These are phyloP conservation scores for Probosciger aterrimus DNA, from an alignment of 2,113 vertebrate genomes.

Conservation along the genomic window DNA sequence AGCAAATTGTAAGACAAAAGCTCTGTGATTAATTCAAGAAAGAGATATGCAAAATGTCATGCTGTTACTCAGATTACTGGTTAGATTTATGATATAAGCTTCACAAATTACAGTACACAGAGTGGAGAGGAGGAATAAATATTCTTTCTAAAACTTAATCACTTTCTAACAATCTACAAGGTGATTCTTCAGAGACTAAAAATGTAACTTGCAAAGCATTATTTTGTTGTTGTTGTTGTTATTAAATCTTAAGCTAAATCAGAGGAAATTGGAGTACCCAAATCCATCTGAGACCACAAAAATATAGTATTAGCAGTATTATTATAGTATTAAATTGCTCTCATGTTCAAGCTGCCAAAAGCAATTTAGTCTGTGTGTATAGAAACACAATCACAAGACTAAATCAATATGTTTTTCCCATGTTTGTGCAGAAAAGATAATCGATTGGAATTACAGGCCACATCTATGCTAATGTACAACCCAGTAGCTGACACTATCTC, in stretches of 20 bases:
- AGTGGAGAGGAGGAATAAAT: not conserved
- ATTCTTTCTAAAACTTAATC: conserved; percentile 17
- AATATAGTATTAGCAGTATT: not conserved
- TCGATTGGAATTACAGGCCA: conserved; percentile 32
- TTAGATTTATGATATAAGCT: conserved; percentile 15
- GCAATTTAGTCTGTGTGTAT: not conserved
- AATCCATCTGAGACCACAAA: not conserved
- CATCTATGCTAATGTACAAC: not conserved
- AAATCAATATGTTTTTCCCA: conserved; percentile 29
- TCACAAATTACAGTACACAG: not conserved
- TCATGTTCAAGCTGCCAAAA: conserved; percentile 28
- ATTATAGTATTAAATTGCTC: conserved; percentile 11
- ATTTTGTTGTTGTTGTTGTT: not conserved
- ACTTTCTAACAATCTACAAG: not conserved
- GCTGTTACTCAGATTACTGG: not conserved
- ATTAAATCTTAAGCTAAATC: not conserved
- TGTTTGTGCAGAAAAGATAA: conserved; percentile 25
- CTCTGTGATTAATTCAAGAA: not conserved
- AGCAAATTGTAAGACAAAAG: conserved; percentile 26
- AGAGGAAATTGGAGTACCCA: conserved; percentile 7
- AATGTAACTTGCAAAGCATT: not conserved
- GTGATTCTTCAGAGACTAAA: not conserved
- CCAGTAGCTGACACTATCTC: conserved; percentile 16
- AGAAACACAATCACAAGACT: conserved; percentile 37
- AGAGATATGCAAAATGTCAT: not conserved